phyloP scores from a whole-genome alignment of 2,113 vertebrate species.

The Beaufortia kweichowensis region DNA sequence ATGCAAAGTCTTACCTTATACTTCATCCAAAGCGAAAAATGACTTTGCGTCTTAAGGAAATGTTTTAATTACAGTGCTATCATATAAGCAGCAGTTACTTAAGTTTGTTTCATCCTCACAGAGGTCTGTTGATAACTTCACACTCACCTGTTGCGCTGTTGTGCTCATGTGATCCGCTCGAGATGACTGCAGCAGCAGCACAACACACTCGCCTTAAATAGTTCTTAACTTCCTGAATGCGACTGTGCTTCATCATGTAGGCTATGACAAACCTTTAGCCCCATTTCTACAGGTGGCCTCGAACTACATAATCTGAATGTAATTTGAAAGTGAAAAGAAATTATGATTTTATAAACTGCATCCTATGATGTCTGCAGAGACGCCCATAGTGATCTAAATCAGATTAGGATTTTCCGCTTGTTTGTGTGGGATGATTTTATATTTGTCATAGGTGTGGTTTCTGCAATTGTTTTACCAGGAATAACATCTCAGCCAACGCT shows the following conservation, averaged over 20 bases:
- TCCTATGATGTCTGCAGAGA: not conserved
- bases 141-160: slow-evolving; percentile 39
- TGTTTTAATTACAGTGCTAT: too few species aligned
- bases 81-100: not conserved
- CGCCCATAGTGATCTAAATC: slow-evolving; percentile 49
- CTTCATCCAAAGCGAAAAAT: not conserved
- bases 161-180: not conserved
- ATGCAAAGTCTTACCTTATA: not conserved
- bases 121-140: not conserved
- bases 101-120: not conserved
- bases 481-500: slow-evolving; percentile 30
- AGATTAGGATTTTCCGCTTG: slow-evolving; percentile 48
- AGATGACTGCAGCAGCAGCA: slow-evolving; percentile 5
- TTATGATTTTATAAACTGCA: slow-evolving; percentile 24
- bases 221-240: slow-evolving; percentile 43
- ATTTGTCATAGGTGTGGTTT: slow-evolving; percentile 40
- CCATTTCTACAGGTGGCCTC: not conserved
- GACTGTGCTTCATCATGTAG: slow-evolving; percentile 7
- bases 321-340: not conserved
- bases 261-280: not conserved
- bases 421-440: slow-evolving; percentile 41
- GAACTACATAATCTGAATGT: not conserved
- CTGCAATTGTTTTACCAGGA: slow-evolving; percentile 37
- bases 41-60: not conserved
- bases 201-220: slow-evolving; percentile 45